Evolutionary conservation across 2,113 vertebrate species (phyloP).

Genomic region (Machaerirhynchus nigripectus): DNA sequence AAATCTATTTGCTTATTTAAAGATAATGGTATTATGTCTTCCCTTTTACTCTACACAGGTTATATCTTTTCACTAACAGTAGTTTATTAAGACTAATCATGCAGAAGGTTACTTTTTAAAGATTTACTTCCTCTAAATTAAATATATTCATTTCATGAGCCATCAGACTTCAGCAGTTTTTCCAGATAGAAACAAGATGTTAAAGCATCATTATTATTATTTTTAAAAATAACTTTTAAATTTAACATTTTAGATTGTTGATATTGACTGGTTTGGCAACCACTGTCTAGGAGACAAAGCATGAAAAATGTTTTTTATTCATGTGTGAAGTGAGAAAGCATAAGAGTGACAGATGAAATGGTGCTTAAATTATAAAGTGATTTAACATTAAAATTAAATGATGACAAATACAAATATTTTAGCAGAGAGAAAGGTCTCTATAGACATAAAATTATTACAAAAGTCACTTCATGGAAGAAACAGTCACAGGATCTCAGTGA

Average conservation of each 20-base stretch:
- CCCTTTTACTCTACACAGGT: neutral
- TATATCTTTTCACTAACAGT: neutral
- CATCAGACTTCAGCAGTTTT: neutral
- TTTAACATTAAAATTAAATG: neutral
- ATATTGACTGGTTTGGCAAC: neutral
- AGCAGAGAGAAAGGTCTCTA: neutral
- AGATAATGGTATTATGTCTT: neutral
- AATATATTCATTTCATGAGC: neutral
- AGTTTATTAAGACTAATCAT: neutral
- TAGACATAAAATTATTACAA: neutral
- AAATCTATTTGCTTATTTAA: neutral
- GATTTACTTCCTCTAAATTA: neutral
- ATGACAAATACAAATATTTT: slow-evolving; percentile 36
- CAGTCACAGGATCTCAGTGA: neutral
- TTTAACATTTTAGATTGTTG: neutral
- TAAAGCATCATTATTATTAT: neutral
- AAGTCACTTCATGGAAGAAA: neutral
- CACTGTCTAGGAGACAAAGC: neutral
- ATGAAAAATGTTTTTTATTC: neutral
- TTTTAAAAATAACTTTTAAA: neutral
- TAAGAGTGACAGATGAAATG: neutral
- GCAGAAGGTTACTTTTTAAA: neutral
- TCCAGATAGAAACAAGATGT: neutral
- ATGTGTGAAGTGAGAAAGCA: neutral
- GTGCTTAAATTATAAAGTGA: neutral